Evolutionary conservation across 2,113 vertebrate genomes (phyloP), one percentile per base, ranked within the genome.

Genomic region (Mormyrus iriodes): DNA sequence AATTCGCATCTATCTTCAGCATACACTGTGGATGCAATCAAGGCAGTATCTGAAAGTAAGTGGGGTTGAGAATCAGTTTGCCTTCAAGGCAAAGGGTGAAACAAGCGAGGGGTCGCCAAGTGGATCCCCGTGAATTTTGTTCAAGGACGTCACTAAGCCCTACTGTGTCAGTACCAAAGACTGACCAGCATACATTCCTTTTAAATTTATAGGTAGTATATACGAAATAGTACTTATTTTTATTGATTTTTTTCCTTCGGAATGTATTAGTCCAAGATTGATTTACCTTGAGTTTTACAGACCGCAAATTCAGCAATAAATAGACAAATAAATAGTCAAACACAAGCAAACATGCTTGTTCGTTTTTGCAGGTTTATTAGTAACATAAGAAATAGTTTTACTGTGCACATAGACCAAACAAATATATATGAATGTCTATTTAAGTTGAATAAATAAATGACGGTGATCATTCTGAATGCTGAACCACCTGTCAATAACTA

Each of bases 401-500:
- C 55, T 31, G 84, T 53, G 19, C 35, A 89, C 84, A 73, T 19
- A 86, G 27, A 83, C 17, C 19, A 83, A 84, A 58, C 39, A 87
- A 31, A 52, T 84, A 84, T 55, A 88, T 55, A 88, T 31, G 48
- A 31, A 27, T 83, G 35, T 55, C 35, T 61, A 51, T 19, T 61
- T 83, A 52, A 53, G 27, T 83, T 85, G 42, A 46, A 46, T 27
- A 85, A 55, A 53, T 89, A 84, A 76, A 44, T 58, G 27, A 58
- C 31, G 17, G 35, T 58, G 51, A 42, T 49, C 27, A 1, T 53
- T 86, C 17, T 89, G 69, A 69, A 90, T 48, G 48, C 83, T 85
- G 48, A 90, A 8, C 89, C 89, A 89, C 87, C 53, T 91, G 88
- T 90, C 88, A 48, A 89, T 44, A 83, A 79, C 55, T 10, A 88